These are phyloP conservation scores for Hydropsyche tenuis DNA, from an alignment of 1,140 invertebrate species.

Conservation along the genomic window DNA sequence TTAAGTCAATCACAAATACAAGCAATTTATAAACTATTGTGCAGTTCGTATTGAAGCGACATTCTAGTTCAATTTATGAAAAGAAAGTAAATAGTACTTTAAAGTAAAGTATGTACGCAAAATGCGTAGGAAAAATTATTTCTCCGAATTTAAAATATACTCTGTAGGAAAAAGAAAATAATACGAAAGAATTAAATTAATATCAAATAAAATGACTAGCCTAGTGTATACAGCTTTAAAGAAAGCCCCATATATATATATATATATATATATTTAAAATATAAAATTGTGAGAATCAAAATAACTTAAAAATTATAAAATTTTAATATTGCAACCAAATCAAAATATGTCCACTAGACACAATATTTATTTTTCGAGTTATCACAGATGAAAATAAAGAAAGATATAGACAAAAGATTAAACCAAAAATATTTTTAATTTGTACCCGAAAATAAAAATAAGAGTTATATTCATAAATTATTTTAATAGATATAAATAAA, in stretches of 20 bases:
- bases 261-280: not conserved
- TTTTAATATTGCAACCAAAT: not conserved
- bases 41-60: too few species aligned
- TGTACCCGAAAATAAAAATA: not conserved
- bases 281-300: not conserved
- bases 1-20: too few species aligned
- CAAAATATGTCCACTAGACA: not conserved
- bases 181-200: not conserved
- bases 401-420: not conserved
- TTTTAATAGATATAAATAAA: not conserved
- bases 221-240: constrained; percentile 2
- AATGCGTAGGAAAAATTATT: not conserved
- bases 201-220: constrained; percentile 15
- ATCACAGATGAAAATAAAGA: constrained; percentile 5
- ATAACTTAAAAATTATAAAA: not conserved
- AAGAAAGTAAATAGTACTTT: too few species aligned
- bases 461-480: not conserved
- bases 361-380: not conserved
- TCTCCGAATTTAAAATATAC: not conserved
- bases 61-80: too few species aligned
- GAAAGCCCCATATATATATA: not conserved
- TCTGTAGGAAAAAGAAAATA: not conserved
- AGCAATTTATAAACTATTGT: too few species aligned
- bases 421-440: not conserved
- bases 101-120: not conserved